A percentile compares a stretch with the other conserved stretches of the same genome.
Conservation (phyloP, 2,113 vertebrate species). For the Puma concolor region DNA sequence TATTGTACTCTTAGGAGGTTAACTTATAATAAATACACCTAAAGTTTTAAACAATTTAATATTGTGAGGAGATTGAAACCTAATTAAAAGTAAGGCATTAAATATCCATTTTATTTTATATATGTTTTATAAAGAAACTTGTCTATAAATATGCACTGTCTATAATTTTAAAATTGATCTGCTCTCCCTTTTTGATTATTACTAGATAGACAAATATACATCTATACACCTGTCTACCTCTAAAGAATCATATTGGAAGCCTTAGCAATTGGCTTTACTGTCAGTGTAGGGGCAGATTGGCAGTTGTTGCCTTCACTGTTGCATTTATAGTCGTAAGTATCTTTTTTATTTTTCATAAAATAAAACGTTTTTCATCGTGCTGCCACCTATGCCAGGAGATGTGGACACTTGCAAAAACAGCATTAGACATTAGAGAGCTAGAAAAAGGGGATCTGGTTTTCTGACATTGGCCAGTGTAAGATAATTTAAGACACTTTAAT, state of each 20-base stretch:
- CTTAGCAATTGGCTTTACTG: neutral
- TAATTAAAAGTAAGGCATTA: neutral
- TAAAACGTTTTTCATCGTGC: neutral
- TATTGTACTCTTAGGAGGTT: neutral
- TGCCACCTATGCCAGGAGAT: neutral
- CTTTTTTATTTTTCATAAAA: neutral
- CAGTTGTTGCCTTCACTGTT: neutral
- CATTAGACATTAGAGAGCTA: neutral
- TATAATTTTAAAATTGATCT: neutral
- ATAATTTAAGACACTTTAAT: neutral
- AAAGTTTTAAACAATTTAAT: neutral
- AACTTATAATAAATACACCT: neutral
- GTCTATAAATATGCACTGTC: neutral
- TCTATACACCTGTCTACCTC: neutral
- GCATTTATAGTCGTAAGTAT: neutral
- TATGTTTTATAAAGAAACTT: neutral
- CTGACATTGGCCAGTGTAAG: neutral
- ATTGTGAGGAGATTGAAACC: neutral
- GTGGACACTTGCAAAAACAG: neutral
- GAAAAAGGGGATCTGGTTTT: neutral
- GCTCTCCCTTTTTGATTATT: neutral
- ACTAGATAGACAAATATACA: neutral
- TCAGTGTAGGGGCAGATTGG: neutral
- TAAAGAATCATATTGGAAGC: neutral
- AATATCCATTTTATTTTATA: conserved; percentile 1